A percentile compares a stretch with the other conserved stretches of the same genome.
phyloP scores from a whole-genome alignment of 2,113 vertebrate species.

The Oncorhynchus keta region DNA sequence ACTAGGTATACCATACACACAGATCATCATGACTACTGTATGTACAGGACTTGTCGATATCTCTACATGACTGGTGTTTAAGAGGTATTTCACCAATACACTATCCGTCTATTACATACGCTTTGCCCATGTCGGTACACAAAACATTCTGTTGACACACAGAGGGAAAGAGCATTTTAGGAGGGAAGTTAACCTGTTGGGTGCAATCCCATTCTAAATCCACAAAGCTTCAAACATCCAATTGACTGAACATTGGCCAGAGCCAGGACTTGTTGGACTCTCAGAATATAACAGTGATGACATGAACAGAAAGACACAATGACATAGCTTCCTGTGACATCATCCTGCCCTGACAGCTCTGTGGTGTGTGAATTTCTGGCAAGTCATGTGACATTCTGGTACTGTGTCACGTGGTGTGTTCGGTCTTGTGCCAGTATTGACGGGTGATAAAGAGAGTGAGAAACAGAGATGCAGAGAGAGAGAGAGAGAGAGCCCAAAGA shows the following conservation, averaged over 20 bases:
- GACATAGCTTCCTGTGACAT: background rate
- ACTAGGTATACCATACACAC: background rate
- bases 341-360: background rate
- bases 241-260: background rate
- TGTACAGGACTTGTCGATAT: background rate
- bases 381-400: background rate
- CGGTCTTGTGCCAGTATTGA: background rate
- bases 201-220: constrained; percentile 4
- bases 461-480: too few species aligned
- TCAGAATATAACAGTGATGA: background rate
- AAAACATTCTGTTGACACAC: constrained; percentile 30
- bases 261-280: background rate
- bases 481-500: too few species aligned
- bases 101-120: constrained; percentile 35
- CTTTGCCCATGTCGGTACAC: constrained; percentile 27
- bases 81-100: constrained; percentile 35
- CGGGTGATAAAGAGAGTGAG: too few species aligned
- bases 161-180: background rate
- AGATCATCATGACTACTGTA: background rate
- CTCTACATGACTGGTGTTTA: constrained; percentile 9
- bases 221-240: constrained; percentile 16
- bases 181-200: background rate
- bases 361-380: background rate
- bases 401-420: background rate
- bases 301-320: background rate